phyloP scores from a whole-genome alignment of 2,888 invertebrate species.

The Macaria notata region DNA sequence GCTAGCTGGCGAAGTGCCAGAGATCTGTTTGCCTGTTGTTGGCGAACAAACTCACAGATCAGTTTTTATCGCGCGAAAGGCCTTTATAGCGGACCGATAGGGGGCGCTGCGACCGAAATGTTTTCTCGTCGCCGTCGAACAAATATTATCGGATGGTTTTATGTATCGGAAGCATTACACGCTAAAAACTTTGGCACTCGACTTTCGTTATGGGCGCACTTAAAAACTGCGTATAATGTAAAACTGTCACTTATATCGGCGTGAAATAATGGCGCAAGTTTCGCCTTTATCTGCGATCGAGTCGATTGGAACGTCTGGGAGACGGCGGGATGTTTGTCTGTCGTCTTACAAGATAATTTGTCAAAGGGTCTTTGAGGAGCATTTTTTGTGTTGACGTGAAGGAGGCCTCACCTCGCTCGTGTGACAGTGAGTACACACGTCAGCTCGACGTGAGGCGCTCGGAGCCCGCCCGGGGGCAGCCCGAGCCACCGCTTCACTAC shows the following conservation, averaged over 20 bases:
- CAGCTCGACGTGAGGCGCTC: conserved; percentile 44
- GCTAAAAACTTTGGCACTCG: conserved; percentile 76
- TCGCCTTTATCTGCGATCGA: conserved; percentile 40
- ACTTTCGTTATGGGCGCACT: conserved; percentile 52
- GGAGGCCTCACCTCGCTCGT: conserved; percentile 16
- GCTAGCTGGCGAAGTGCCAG: conserved; percentile 71
- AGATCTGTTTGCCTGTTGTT: conserved; percentile 80
- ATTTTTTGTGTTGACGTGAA: conserved; percentile 53
- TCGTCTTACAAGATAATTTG: conserved; percentile 64
- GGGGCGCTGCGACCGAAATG: conserved; percentile 65
- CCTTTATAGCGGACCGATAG: conserved; percentile 80
- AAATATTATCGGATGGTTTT: conserved; percentile 78
- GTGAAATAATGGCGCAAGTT: conserved; percentile 35
- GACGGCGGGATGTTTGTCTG: conserved; percentile 32
- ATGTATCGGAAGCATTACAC: conserved; percentile 80
- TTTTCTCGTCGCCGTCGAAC: conserved; percentile 72
- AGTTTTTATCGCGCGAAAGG: conserved; percentile 82
- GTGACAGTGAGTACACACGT: conserved; percentile 63
- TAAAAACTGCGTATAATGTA: conserved; percentile 54
- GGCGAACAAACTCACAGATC: conserved; percentile 79
- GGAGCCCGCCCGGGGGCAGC: conserved; percentile 32
- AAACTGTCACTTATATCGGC: conserved; percentile 41
- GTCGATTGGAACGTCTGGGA: conserved; percentile 30
- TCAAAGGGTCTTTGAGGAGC: conserved; percentile 69
- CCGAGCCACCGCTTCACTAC: conserved; percentile 13